Conservation (phyloP, 2,797 vertebrate genomes). For the Channallabes apus region DNA sequence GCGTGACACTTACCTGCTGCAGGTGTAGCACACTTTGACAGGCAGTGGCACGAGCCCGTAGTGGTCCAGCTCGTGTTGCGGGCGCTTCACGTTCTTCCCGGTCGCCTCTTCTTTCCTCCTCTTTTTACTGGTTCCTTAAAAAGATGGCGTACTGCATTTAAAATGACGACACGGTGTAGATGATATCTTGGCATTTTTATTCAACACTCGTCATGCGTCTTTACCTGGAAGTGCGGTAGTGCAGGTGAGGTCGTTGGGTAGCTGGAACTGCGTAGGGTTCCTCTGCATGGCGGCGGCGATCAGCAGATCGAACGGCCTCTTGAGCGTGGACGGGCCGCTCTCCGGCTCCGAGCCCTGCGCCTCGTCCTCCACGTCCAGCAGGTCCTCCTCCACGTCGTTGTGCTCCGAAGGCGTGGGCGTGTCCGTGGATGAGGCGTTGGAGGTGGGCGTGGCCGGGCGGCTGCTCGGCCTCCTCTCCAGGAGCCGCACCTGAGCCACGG, state of each 20-base stretch:
- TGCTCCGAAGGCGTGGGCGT: slow-evolving; percentile 91
- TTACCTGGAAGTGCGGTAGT: slow-evolving; percentile 95
- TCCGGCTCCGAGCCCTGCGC: slow-evolving; percentile 83
- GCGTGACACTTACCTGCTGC: slow-evolving; percentile 81
- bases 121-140: slow-evolving; percentile 92
- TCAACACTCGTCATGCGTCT: not conserved
- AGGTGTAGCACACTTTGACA: slow-evolving; percentile 94
- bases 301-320: slow-evolving; percentile 93
- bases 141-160: not conserved
- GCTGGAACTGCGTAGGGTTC: slow-evolving; percentile 96
- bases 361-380: slow-evolving; percentile 90
- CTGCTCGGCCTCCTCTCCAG: slow-evolving; percentile 92
- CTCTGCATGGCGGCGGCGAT: slow-evolving; percentile 97
- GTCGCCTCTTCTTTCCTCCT: slow-evolving; percentile 93
- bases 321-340: slow-evolving; percentile 74
- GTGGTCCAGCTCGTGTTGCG: slow-evolving; percentile 93
- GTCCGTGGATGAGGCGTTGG: slow-evolving; percentile 90
- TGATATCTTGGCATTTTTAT: not conserved
- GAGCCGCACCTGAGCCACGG: slow-evolving; percentile 87
- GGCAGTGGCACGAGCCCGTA: slow-evolving; percentile 93
- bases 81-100: slow-evolving; percentile 90
- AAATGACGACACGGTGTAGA: not conserved
- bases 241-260: slow-evolving; percentile 95
- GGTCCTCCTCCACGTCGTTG: slow-evolving; percentile 90
- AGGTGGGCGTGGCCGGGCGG: slow-evolving; percentile 92